These are phyloP conservation scores for Lathamus discolor DNA, from an alignment of 2,113 vertebrate genomes.

Conservation along the genomic window DNA sequence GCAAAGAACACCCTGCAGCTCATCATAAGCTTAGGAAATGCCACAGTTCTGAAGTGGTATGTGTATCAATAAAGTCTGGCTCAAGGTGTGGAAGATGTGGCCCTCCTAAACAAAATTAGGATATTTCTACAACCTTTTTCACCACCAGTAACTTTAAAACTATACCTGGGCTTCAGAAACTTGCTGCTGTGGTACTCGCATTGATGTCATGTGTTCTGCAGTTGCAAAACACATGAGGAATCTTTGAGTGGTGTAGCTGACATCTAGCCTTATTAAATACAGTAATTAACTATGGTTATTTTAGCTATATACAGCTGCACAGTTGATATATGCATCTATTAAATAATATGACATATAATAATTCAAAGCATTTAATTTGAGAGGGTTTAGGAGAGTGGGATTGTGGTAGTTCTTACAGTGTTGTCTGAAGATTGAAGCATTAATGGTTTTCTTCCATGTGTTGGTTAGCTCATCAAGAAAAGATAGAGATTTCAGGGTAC, in stretches of 20 bases:
- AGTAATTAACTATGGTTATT: not conserved
- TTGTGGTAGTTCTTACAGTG: not conserved
- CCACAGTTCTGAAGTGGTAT: not conserved
- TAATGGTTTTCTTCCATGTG: not conserved
- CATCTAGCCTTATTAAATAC: slow-evolving; percentile 6
- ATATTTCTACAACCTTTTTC: not conserved
- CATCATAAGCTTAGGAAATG: not conserved
- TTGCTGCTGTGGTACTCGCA: not conserved
- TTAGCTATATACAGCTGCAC: not conserved
- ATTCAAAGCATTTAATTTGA: not conserved
- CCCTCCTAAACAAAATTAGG: not conserved
- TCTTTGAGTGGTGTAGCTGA: not conserved
- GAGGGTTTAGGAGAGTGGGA: not conserved
- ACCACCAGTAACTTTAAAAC: not conserved
- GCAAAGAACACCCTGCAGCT: not conserved
- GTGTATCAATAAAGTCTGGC: not conserved
- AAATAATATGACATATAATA: not conserved
- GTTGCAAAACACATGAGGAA: not conserved
- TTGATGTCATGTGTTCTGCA: not conserved
- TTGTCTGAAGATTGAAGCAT: not conserved
- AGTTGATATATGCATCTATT: not conserved
- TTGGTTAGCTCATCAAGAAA: not conserved
- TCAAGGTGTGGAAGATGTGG: not conserved
- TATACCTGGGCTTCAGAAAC: not conserved
- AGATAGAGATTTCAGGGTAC: not conserved